Evolutionary conservation across 2,888 invertebrate genomes (phyloP).

Genomic region (Xanthorhoe designata): DNA sequence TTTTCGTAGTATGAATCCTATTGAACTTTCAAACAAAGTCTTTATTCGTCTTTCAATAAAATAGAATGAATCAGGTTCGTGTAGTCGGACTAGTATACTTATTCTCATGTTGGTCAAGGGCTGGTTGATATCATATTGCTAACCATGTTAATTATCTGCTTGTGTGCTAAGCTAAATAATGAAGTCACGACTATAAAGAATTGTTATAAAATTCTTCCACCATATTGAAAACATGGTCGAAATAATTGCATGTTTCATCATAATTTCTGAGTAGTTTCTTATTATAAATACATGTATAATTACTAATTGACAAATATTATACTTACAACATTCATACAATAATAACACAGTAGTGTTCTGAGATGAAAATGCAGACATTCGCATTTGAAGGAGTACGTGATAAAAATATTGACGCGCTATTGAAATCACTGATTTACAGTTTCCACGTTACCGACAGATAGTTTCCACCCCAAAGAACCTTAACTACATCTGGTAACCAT

Average conservation of each 20-base stretch:
- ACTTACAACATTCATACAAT: neutral
- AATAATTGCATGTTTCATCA: conserved; percentile 15
- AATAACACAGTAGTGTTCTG: neutral
- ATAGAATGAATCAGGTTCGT: conserved; percentile 18
- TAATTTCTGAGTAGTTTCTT: neutral
- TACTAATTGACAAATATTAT: neutral
- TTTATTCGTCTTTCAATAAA: conserved; percentile 11
- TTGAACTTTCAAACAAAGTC: conserved; percentile 49
- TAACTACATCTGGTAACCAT: conserved; percentile 38
- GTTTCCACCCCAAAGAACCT: conserved; percentile 32
- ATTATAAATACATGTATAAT: neutral
- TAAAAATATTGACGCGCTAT: conserved; percentile 29
- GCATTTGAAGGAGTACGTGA: conserved; percentile 9
- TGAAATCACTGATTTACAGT: conserved; percentile 30
- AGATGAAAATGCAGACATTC: conserved; percentile 3
- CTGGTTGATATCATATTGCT: conserved; percentile 31
- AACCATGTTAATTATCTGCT: conserved; percentile 33
- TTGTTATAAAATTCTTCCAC: conserved; percentile 25
- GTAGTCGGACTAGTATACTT: conserved; percentile 25
- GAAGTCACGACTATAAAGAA: conserved; percentile 39
- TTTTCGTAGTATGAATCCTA: conserved; percentile 54
- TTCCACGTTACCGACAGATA: conserved; percentile 28
- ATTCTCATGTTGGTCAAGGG: conserved; percentile 43
- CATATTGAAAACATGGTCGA: conserved; percentile 6
- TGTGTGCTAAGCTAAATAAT: conserved; percentile 29